phyloP scores from a whole-genome alignment of 2,797 vertebrate genomes.

The Sebastes baramenuke region DNA sequence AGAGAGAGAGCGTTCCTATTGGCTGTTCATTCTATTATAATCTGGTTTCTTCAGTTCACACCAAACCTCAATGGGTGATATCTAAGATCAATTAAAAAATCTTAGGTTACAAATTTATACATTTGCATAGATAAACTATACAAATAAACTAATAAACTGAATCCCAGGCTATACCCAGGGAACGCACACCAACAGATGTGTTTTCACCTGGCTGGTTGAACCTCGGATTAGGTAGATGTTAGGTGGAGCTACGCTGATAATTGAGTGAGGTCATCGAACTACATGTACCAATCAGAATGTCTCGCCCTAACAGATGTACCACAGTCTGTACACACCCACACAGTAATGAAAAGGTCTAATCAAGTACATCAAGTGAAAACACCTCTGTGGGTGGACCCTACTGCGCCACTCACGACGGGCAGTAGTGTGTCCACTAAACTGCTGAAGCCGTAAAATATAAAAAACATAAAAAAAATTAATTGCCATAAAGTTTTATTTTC shows the following conservation, averaged over 20 bases:
- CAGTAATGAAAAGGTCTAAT: neutral
- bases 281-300: neutral
- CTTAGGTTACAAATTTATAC: neutral
- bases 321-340: neutral
- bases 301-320: neutral
- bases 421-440: neutral
- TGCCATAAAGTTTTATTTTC: slow-evolving; percentile 76
- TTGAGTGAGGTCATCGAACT: neutral
- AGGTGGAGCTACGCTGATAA: neutral
- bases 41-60: neutral
- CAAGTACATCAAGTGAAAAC: neutral
- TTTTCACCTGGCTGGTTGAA: neutral
- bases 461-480: neutral
- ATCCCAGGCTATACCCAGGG: neutral
- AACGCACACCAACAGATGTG: neutral
- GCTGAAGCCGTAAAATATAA: neutral
- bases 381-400: neutral
- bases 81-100: neutral
- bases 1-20: too few relatives aligned
- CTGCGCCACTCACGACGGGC: too few relatives aligned
- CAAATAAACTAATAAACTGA: neutral
- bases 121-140: neutral
- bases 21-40: neutral
- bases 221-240: neutral
- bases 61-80: neutral